These are phyloP conservation scores for Gymnogyps californianus DNA, from an alignment of 2,113 vertebrate genomes.

Conservation along the genomic window DNA sequence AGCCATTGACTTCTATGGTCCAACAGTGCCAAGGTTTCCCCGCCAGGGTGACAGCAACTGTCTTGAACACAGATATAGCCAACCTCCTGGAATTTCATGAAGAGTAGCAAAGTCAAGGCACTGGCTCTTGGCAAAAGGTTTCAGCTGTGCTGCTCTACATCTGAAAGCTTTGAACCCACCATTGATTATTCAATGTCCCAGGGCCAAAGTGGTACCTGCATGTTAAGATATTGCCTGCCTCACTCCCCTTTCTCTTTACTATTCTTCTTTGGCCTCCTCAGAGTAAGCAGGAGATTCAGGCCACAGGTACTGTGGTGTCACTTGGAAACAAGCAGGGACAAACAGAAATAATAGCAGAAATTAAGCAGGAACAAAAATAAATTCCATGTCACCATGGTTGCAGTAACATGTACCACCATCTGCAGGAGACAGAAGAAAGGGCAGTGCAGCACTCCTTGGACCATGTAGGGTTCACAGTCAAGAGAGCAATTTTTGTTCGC, in stretches of 20 bases:
- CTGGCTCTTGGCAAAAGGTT: neutral
- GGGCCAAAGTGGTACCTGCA: neutral
- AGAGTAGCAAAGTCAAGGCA: neutral
- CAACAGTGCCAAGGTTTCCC: neutral
- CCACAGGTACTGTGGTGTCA: neutral
- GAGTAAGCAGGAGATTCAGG: neutral
- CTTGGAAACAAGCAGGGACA: neutral
- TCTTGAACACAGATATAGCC: neutral
- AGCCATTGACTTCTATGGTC: neutral
- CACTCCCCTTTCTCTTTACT: neutral
- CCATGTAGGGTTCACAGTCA: neutral
- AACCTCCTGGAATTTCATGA: neutral
- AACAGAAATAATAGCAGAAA: neutral
- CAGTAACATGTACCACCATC: neutral
- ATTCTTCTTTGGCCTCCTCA: neutral
- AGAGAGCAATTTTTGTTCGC: neutral
- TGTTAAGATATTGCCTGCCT: neutral
- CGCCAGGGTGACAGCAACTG: neutral
- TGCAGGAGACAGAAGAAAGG: neutral
- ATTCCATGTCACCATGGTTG: neutral
- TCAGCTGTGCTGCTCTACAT: neutral
- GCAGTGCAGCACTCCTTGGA: neutral
- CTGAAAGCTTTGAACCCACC: neutral
- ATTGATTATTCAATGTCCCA: neutral
- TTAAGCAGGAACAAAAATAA: neutral